A percentile compares a stretch with the other conserved stretches of the same genome.
phyloP scores from a whole-genome alignment of 2,888 invertebrate genomes.

The Himalopsyche kuldschensis region DNA sequence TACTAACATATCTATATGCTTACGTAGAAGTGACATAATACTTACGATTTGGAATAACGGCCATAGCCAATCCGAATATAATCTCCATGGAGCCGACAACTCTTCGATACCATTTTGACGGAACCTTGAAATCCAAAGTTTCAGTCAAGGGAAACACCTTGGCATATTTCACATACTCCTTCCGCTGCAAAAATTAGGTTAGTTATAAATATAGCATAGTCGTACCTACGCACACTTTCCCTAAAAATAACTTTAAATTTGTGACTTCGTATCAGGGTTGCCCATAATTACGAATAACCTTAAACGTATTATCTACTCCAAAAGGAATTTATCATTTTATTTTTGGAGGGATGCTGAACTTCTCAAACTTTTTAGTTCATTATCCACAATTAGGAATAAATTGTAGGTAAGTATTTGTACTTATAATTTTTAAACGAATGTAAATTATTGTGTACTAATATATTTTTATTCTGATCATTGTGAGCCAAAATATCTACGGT shows the following conservation, averaged over 20 bases:
- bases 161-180: constrained; percentile 94
- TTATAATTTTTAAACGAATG: too few species aligned
- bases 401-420: too few species aligned
- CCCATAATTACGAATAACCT: too few species aligned
- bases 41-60: constrained; percentile 82
- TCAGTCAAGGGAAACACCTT: constrained; percentile 88
- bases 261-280: not conserved
- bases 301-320: too few species aligned
- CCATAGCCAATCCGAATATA: constrained; percentile 80
- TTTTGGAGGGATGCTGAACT: too few species aligned
- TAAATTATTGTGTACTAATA: too few species aligned
- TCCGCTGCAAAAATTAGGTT: constrained; percentile 67
- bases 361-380: too few species aligned
- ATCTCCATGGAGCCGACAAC: constrained; percentile 83
- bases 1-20: too few species aligned
- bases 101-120: constrained; percentile 90
- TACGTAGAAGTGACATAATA: constrained; percentile 41
- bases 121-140: constrained; percentile 80
- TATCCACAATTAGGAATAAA: too few species aligned
- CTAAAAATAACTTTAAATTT: not conserved
- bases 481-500: too few species aligned
- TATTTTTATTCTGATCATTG: too few species aligned
- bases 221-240: not conserved
- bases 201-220: not conserved
- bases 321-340: too few species aligned